Conservation (phyloP, 2,888 invertebrate genomes). For the Xylota segnis region DNA sequence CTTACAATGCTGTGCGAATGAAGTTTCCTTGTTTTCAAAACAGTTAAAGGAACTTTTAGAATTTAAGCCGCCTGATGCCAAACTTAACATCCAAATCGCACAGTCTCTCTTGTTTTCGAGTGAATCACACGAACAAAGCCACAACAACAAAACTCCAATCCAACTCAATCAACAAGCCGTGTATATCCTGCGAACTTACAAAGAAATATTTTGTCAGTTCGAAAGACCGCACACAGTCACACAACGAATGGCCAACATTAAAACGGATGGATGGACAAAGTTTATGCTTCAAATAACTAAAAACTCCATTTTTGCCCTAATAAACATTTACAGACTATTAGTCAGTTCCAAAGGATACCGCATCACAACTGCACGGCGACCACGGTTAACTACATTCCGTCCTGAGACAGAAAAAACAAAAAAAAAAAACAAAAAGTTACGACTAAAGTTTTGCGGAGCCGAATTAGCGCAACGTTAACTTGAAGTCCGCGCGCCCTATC, state of each 20-base stretch:
- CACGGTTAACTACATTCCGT: conserved; percentile 35
- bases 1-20: no score
- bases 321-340: conserved; percentile 59
- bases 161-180: background rate
- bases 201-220: background rate
- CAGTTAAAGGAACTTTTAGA: no score
- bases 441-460: conserved; percentile 70
- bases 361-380: conserved; percentile 31
- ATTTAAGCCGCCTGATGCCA: no score
- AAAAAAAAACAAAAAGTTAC: conserved; percentile 41
- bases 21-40: no score
- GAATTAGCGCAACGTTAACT: conserved; percentile 60
- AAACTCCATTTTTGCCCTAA: conserved; percentile 46
- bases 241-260: conserved; percentile 1
- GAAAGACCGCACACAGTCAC: background rate
- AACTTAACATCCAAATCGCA: no score
- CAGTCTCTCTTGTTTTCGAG: no score
- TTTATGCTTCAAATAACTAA: conserved; percentile 34
- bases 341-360: conserved; percentile 49
- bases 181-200: background rate
- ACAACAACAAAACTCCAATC: background rate
- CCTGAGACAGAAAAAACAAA: conserved; percentile 22
- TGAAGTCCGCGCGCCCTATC: conserved; percentile 40
- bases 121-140: background rate
- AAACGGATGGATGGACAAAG: conserved; percentile 30